Conservation (phyloP, 2,113 vertebrate genomes). For the Canis aureus region DNA sequence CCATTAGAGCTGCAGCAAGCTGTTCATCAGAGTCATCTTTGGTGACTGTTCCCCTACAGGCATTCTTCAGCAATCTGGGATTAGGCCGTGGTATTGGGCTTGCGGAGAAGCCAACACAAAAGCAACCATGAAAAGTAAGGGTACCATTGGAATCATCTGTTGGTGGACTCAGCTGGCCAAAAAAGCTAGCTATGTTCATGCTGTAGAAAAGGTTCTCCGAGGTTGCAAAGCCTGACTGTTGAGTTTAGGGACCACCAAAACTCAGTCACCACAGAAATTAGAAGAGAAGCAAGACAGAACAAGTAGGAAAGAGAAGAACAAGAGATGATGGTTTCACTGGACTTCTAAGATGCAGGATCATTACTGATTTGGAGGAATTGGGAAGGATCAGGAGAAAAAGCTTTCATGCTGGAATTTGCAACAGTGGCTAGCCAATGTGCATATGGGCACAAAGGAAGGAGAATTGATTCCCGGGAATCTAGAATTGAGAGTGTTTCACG, state of each 20-base stretch:
- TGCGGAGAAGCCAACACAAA: constrained; percentile 66
- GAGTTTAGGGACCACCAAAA: not conserved
- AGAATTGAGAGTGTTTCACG: not conserved
- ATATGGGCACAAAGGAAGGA: not conserved
- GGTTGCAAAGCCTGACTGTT: not conserved
- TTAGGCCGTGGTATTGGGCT: constrained; percentile 65
- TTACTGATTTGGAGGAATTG: not conserved
- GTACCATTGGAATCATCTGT: constrained; percentile 10
- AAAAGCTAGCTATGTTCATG: not conserved
- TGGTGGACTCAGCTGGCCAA: not conserved
- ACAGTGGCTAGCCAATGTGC: not conserved
- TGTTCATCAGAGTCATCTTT: constrained; percentile 86
- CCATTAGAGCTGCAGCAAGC: constrained; percentile 88
- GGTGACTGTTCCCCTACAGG: constrained; percentile 84
- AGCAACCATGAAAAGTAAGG: not conserved
- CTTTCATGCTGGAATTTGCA: not conserved
- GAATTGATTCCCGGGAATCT: not conserved
- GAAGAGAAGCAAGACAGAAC: not conserved
- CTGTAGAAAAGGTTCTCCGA: not conserved
- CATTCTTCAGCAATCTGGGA: constrained; percentile 81
- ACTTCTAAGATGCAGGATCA: not conserved
- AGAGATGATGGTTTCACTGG: not conserved
- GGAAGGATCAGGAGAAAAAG: not conserved
- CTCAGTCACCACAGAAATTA: not conserved
- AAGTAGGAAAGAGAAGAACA: not conserved